Base-by-base conservation (phyloP, 1,140 invertebrate genomes). In the Drosophila yakuba region DNA sequence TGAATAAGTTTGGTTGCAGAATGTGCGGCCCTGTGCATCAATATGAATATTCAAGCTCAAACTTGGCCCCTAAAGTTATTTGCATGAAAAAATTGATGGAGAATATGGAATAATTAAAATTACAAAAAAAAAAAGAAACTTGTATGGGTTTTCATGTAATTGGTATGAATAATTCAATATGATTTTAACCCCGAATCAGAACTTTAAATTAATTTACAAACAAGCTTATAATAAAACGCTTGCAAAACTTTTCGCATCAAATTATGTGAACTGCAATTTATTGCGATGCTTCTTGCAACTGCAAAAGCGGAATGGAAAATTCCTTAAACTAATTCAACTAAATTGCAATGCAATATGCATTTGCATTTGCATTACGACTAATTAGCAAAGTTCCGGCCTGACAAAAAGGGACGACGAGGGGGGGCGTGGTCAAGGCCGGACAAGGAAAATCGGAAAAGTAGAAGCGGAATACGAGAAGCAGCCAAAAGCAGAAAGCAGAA, bases 381-480 rank as follows among this genome's bases (percentile, higher is more conserved):
- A 72, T 72, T 72, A 72, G 44, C 52, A 71, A 48, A 58, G 66
- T 72, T 71, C 28, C 52, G 71, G 52, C 10, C 25, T 25, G n/a
- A 38, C 43, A 45, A 38, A n/a, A 11, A 15, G 11, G 5, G 12
- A 28, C 8, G 28, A 32, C 2, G 28, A 6, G 6, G 14, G 25
- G 25, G 66, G 66, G 66, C 25, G 35, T 68, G 67, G 67, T 69
- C 64, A 71, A 71, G 63, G 67, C 44, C 44, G 32, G 47, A 17
- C 10, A 20, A 3, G 50, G n/a, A 61, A 61, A 61, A 20, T 23
- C 28, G 61, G 36, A 64, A 43, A 60, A 43, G 55, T n/a, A 32
- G 1, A 28, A 25, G n/a, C 32, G 35, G 25, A 38, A 35, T 11
- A 41, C 5, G 32, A 15, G 10, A 32, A 47, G 20, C 32, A 32